A percentile compares a stretch with the other conserved stretches of the same genome.
Evolutionary conservation across 2,797 vertebrate genomes (phyloP).

Genomic region (Hypotaenidia okinawae): DNA sequence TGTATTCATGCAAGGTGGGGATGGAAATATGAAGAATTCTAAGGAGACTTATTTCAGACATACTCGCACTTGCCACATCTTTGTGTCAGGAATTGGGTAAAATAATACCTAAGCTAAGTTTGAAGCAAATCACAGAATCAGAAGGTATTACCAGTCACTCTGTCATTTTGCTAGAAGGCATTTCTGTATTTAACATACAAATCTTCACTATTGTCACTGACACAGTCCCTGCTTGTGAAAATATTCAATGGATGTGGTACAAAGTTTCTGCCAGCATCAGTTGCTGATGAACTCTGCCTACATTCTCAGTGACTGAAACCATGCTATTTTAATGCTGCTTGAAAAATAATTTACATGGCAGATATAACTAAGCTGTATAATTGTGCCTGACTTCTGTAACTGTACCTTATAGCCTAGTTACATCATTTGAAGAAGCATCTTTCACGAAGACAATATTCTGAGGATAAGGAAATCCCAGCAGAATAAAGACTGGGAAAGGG

Average conservation of each 20-base stretch:
- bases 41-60: background rate
- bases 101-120: background rate
- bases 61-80: background rate
- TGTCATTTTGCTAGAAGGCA: background rate
- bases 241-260: constrained; percentile 29
- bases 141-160: background rate
- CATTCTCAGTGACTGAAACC: background rate
- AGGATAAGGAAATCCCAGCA: background rate
- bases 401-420: background rate
- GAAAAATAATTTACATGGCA: constrained; percentile 28
- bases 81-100: background rate
- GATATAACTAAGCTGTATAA: background rate
- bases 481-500: background rate
- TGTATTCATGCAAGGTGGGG: background rate
- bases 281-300: constrained; percentile 14
- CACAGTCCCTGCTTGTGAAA: constrained; percentile 32
- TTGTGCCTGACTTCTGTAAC: background rate
- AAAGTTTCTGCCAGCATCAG: constrained; percentile 12
- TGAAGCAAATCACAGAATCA: constrained; percentile 19
- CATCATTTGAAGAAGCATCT: background rate
- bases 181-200: constrained; percentile 49
- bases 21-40: background rate
- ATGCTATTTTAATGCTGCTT: background rate
- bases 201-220: constrained; percentile 31
- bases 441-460: background rate